Percentiles rank a stretch among this genome's conserved stretches.
Evolutionary conservation across 2,888 invertebrate genomes (phyloP).

Genomic region (Erynnis tages): DNA sequence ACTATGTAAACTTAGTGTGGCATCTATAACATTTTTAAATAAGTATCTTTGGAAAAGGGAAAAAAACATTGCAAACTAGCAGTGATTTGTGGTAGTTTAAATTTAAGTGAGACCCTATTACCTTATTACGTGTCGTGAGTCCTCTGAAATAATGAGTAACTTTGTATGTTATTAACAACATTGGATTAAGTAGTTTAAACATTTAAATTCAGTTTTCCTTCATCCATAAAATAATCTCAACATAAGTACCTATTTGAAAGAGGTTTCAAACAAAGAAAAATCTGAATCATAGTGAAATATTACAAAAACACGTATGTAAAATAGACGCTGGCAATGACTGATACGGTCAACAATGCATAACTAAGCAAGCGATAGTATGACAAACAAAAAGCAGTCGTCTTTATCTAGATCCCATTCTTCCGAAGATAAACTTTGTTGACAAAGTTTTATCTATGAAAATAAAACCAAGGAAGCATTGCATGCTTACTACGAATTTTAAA

Average conservation of each 20-base stretch:
- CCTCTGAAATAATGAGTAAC: too few relatives aligned
- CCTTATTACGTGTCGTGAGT: too few relatives aligned
- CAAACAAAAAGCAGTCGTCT: conserved; percentile 20
- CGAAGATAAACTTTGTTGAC: conserved; percentile 36
- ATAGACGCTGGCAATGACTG: background rate
- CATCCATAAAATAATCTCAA: too few relatives aligned
- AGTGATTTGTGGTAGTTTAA: too few relatives aligned
- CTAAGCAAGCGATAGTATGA: background rate
- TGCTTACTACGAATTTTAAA: conserved; percentile 33
- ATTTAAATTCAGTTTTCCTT: too few relatives aligned
- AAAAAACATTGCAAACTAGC: too few relatives aligned
- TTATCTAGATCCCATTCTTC: conserved; percentile 37
- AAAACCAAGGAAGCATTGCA: conserved; percentile 28
- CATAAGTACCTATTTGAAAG: background rate
- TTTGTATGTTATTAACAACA: too few relatives aligned
- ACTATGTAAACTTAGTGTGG: too few relatives aligned
- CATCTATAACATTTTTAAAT: too few relatives aligned
- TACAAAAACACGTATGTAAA: background rate
- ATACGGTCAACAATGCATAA: conserved; percentile 3
- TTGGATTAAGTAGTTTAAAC: too few relatives aligned
- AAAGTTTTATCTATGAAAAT: conserved; percentile 38
- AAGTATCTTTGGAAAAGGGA: too few relatives aligned
- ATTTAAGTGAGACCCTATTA: too few relatives aligned
- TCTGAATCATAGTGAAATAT: background rate
- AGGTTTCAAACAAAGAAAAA: background rate